phyloP scores from a whole-genome alignment of 2,113 vertebrate species.

The Bubalus kerabau region DNA sequence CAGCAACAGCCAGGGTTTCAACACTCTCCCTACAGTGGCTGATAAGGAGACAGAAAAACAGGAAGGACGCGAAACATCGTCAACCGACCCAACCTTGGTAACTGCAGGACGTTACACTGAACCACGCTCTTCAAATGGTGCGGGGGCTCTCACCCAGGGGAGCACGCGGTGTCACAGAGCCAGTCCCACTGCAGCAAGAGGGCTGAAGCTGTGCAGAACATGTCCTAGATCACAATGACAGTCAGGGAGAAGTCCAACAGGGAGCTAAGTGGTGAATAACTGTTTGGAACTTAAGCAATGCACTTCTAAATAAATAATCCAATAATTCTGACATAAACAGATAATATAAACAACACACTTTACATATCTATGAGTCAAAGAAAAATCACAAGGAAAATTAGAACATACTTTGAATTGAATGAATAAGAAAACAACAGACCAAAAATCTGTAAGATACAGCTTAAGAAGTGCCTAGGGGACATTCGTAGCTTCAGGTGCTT shows the following conservation, averaged over 20 bases:
- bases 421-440: not conserved
- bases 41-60: accelerated
- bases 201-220: not conserved
- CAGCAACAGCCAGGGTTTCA: accelerated
- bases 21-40: accelerated
- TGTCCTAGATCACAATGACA: too few relatives aligned
- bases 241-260: not conserved
- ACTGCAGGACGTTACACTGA: accelerated
- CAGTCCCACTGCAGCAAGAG: not conserved
- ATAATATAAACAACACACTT: not conserved
- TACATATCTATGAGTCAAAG: not conserved
- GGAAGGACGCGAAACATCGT: accelerated
- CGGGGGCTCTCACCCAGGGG: not conserved
- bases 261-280: not conserved
- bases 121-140: accelerated
- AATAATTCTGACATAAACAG: not conserved
- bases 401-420: not conserved
- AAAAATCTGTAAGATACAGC: not conserved
- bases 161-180: accelerated
- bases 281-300: not conserved
- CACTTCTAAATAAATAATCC: not conserved
- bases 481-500: not conserved
- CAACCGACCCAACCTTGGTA: not conserved
- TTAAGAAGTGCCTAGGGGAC: not conserved
- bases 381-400: not conserved